A percentile compares a stretch with the other conserved stretches of the same genome.
These are phyloP conservation scores for Harpegnathos saltator DNA, from an alignment of 1,140 invertebrate genomes.

Conservation along the genomic window DNA sequence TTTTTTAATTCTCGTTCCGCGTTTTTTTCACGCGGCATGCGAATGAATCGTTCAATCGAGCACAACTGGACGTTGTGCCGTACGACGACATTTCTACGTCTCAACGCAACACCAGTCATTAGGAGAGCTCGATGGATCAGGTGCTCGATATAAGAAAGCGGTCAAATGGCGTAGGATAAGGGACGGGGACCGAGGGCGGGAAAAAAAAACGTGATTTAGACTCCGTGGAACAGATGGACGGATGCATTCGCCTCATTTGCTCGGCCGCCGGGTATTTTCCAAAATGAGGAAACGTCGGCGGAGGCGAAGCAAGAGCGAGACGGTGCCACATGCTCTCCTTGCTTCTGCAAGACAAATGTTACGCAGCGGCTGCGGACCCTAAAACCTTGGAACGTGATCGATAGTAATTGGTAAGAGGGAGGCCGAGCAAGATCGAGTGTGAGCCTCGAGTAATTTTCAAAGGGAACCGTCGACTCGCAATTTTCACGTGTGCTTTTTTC, in stretches of 20 bases:
- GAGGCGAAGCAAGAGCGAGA: not conserved
- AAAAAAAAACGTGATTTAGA: constrained; percentile 37
- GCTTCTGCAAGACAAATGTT: constrained; percentile 30
- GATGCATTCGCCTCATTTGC: constrained; percentile 32
- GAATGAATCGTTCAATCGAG: not conserved
- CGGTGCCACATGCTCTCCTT: not conserved
- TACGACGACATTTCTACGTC: not conserved
- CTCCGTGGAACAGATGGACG: not conserved
- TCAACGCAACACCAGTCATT: constrained; percentile 5
- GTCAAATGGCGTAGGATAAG: not conserved
- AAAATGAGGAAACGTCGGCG: constrained; percentile 23
- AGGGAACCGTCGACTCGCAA: not conserved
- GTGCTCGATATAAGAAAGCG: constrained; percentile 18
- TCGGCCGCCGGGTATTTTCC: constrained; percentile 18
- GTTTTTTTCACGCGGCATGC: too few species aligned
- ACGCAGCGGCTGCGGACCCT: not conserved
- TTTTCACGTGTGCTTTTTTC: not conserved
- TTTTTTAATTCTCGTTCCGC: too few species aligned
- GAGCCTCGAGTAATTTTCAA: not conserved
- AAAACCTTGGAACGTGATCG: not conserved
- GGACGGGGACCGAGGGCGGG: too few species aligned
- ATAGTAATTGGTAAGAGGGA: constrained; percentile 32
- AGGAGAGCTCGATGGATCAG: too few species aligned
- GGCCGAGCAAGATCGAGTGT: not conserved
- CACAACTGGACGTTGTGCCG: not conserved